Evolutionary conservation across 2,888 invertebrate species (phyloP).

Genomic region (Anthoptus insignis): DNA sequence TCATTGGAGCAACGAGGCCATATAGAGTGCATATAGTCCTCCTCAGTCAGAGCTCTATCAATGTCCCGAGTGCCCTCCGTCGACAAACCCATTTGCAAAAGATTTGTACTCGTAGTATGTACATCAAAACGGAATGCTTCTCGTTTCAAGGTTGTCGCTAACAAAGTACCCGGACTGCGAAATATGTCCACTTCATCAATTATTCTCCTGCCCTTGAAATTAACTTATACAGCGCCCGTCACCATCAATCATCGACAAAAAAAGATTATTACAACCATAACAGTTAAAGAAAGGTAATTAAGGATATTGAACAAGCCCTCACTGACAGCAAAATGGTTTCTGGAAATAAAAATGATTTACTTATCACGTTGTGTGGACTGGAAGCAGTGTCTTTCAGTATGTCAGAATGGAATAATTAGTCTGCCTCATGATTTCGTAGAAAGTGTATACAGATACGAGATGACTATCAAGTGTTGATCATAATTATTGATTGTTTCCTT

Average conservation of each 20-base stretch:
- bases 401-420: not conserved
- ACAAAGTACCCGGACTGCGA: not conserved
- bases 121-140: no score
- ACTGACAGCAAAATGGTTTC: not conserved
- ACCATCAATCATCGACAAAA: not conserved
- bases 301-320: not conserved
- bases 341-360: not conserved
- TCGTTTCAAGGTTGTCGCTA: not conserved
- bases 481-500: no score
- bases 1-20: no score
- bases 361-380: not conserved
- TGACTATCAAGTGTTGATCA: no score
- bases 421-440: not conserved
- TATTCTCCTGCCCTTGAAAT: not conserved
- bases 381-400: not conserved
- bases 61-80: not conserved
- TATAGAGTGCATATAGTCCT: no score
- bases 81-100: not conserved
- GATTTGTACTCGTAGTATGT: no score
- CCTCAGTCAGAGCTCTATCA: no score
- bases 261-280: not conserved
- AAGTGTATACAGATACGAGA: no score
- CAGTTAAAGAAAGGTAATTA: slow-evolving; percentile 1
- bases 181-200: not conserved
- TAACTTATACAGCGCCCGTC: not conserved